Base-by-base conservation (phyloP, 2,888 invertebrate species). In the Athetis lepigone region DNA sequence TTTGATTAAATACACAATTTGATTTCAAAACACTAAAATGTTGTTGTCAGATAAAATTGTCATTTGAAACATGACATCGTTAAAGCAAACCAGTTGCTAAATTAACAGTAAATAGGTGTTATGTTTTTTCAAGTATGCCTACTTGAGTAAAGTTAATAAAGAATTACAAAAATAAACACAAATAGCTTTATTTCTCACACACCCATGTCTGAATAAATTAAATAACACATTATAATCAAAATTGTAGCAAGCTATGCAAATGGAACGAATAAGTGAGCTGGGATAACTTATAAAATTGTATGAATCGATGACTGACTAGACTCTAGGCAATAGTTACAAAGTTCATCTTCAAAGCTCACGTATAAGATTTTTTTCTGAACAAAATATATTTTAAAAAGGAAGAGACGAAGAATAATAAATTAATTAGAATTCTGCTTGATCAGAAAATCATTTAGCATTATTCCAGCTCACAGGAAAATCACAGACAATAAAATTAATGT, bases 391-490 rank as follows among this genome's bases (percentile, higher is more conserved):
- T 29, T 11, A 68, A 4, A 27, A 16, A 21, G 11, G 11, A 47
- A 13, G 16, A 50, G 3, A 37, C 29, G 7, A 45, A 25, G 11
- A 21, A 36, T 21, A 56, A 65, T 19, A 39, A n/a, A 13, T 5
- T 18, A 33, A 23, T 18, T 21, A 13, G 36, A 29, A 23, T 33
- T 49, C 2, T 55, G 23, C 19, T n/a, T 63, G 18, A 23, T 27
- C 40, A 25, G 2, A 27, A 6, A 56, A 51, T 43, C 9, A 16
- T 8, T 47, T 39, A 49, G 5, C 19, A 56, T 56, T 62, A 75
- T 70, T 75, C 81, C 86, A 86, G 79, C 81, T 78, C 82, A 75
- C 76, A 46, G 27, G 66, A 76, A 74, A 69, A 86, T 86, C 86
- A 86, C 85, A 85, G 85, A 81, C 72, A 81, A 71, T 62, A 75